Evolutionary conservation across 2,797 vertebrate species (phyloP), one percentile per base, ranked within the genome.

Genomic region (Potorous gilbertii): DNA sequence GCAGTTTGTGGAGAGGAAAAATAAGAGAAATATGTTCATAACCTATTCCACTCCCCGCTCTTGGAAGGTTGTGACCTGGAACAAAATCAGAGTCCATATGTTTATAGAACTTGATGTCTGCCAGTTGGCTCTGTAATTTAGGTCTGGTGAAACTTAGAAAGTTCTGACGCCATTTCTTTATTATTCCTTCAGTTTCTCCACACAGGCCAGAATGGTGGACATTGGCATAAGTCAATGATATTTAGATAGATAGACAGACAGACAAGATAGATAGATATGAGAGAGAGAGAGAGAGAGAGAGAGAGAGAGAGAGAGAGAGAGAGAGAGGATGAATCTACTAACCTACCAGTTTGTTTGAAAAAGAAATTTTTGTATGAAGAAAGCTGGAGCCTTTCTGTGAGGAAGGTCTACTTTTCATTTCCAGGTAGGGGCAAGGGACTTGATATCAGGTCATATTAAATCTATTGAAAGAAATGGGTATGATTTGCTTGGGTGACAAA

Each of bases 161-260:
- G 94, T 90, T 31, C 52, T 92, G 62, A 13, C 89, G 93, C 31
- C 40, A 13, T 95, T 93, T 94, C 55, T 90, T 91, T 40, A 92
- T 81, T 96, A n/a, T 57, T 92, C 4, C 94, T 93, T 59, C 0
- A 50, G 54, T 94, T 59, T 27, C 34, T 94, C 11, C 55, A 95
- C 90, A 96, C 14, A 91, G 40, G 93, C 94, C 28, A 34, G 55
- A 91, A 55, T 55, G 3, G 2, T 92, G 92, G 94, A 56, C 34
- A 81, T 94, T 18, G 24, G 0, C 55, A 50, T 50, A 93, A 55
- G 4, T 50, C 95, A 28, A 66, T 92, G 12, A 52, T 46, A 21
- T 57, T 31, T 46, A 55, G 46, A 1, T 56, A 1, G 28, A 90
- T 90, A 62, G 34, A 66, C 52, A 91, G 5, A n/a, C 6, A 74